Evolutionary conservation across 92 coral and sea anemone species (phyloP), one percentile per base, ranked within the genome.

Genomic region (Hydrozoanthus gracilis): DNA sequence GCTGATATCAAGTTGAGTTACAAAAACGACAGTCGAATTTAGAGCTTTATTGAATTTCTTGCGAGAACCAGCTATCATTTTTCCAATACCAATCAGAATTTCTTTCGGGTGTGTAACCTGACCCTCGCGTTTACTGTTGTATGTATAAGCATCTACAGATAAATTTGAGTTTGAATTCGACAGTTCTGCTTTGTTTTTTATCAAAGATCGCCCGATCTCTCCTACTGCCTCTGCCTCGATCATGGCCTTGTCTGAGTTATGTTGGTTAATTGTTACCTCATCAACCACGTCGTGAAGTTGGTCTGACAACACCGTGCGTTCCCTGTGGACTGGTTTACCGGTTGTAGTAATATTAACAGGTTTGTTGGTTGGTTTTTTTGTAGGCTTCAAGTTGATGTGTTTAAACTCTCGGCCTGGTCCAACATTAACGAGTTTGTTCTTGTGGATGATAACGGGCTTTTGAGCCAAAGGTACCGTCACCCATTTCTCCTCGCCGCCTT

Each of bases 401-500:
- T 76, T 76, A 44, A 76, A 27, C 11, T 52, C 49, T 6, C 15
- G 73, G 6, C 85, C 60, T 8, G 12, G 72, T n/a, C 73, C 64
- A 65, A 80, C 85, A 10, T 65, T 65, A 14, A 80, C 85, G 14
- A 80, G 74, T 18, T 65, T 64, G 51, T 65, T 20, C 27, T 80
- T 67, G 9, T 65, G 62, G 4, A 80, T 10, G 17, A 80, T 66
- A 18, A 80, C 85, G 3, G 85, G 85, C 55, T 80, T 80, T 18
- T 62, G 16, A 79, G 8, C 74, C 46, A 80, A 20, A 3, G 92
- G 91, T 15, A 92, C 61, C 5, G 89, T 80, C 7, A 86, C 88
- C 95, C 95, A 94, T 15, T 86, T 71, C 15, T 61, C 84, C 9
- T 44, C 15, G n/a, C 56, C 88, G 12, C 55, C 84, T 17, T 71